Base-by-base conservation (phyloP, 2,888 invertebrate genomes). In the Drosophila testacea region DNA sequence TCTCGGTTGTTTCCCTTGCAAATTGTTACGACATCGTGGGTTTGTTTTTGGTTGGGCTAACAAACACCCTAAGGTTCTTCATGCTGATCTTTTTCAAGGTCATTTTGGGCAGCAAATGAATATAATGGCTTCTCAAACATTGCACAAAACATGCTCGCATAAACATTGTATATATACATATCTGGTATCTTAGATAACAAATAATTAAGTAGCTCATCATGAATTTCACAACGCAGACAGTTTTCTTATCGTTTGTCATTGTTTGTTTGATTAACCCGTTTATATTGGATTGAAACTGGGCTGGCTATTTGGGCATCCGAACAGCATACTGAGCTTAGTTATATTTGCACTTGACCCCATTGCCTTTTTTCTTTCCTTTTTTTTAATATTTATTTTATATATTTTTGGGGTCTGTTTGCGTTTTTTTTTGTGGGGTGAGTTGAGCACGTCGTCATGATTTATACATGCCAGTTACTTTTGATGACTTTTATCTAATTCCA, bases 321-420 rank as follows among this genome's bases (percentile, higher is more conserved):
- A 7, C 47, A 38, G 38, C 36, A 30, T 9, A 38, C 30, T 6
- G 38, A 47, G 36, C 9, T 38, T n/a, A 44, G 41, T 7, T 66
- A 32, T 67, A 13, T 70, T 71, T 64, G 68, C 64, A 61, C 75
- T 76, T 76, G 75, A 75, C 75, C 75, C 64, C 48, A 62, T 50
- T 75, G 67, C 27, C 10, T 32, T 44, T 41, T 39, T 38, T 2
- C 22, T 11, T 44, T 13, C 44, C 41, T 38, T 50, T 39, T 28
- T 36, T 46, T 34, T 46, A 56, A 11, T 7, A 50, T 50, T 36
- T 51, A 16, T 48, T 27, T 46, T n/a, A 22, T 42, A 34, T 48
- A 1, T 54, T 38, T 46, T n/a, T 4, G 16, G 36, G 46, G 36
- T 44, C 47, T 55, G 30, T 38, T 34, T 52, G 28, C 42, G 51